Percentiles rank a stretch among this genome's conserved stretches.
phyloP scores from a whole-genome alignment of 2,888 invertebrate species.

The Napeogenes inachia region DNA sequence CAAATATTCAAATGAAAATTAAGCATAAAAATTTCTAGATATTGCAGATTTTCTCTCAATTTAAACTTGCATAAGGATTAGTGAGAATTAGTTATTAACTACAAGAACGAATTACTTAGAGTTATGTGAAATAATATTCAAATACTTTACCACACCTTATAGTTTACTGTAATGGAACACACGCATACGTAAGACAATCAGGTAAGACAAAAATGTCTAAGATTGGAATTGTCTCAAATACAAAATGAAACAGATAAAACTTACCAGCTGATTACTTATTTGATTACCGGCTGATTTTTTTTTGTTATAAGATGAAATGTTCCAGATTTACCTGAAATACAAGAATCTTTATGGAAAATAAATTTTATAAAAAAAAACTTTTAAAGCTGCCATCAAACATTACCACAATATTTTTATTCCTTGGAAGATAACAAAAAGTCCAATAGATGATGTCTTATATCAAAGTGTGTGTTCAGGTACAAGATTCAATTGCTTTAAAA shows the following conservation, averaged over 20 bases:
- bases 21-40: too few species aligned
- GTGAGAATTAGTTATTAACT: constrained; percentile 31
- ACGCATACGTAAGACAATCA: constrained; percentile 1
- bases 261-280: too few species aligned
- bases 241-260: neutral
- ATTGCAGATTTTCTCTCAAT: too few species aligned
- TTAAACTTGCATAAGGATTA: constrained; percentile 7
- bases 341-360: too few species aligned
- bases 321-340: neutral
- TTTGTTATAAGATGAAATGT: neutral
- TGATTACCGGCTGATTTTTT: too few species aligned
- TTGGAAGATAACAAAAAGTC: neutral
- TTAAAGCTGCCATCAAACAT: too few species aligned
- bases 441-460: neutral
- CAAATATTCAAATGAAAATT: too few species aligned
- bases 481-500: constrained; percentile 60
- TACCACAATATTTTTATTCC: too few species aligned
- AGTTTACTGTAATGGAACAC: constrained; percentile 8
- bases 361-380: too few species aligned
- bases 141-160: constrained; percentile 24
- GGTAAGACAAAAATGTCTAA: neutral
- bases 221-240: neutral
- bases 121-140: constrained; percentile 25
- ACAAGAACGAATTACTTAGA: constrained; percentile 29
- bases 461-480: constrained; percentile 39